Conservation (phyloP, 2,888 invertebrate genomes). For the Capitulum mitella region DNA sequence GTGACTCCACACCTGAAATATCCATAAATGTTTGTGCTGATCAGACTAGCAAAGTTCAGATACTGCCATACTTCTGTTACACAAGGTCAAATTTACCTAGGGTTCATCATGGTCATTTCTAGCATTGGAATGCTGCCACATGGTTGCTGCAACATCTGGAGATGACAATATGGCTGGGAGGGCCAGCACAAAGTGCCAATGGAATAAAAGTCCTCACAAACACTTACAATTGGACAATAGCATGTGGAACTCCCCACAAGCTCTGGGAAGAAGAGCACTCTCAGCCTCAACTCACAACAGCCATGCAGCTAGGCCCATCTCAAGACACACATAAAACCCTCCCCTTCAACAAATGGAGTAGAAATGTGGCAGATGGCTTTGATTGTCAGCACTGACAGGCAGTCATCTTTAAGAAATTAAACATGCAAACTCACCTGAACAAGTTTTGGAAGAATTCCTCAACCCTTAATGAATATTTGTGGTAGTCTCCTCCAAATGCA, state of each 20-base stretch:
- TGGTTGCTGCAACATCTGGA: too few relatives aligned
- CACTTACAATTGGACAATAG: too few relatives aligned
- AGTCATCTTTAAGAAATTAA: background rate
- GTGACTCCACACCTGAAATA: conserved; percentile 57
- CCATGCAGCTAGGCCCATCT: background rate
- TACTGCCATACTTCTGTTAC: background rate
- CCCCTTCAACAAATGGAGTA: background rate
- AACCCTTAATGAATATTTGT: conserved; percentile 59
- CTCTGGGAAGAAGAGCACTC: background rate
- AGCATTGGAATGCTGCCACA: too few relatives aligned
- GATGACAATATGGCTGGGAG: too few relatives aligned
- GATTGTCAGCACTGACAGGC: background rate
- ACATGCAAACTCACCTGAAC: conserved; percentile 27
- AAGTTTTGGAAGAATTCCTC: conserved; percentile 56
- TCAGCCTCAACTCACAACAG: background rate
- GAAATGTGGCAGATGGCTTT: background rate
- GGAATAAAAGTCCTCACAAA: too few relatives aligned
- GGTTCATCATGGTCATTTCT: too few relatives aligned
- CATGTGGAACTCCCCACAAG: too few relatives aligned
- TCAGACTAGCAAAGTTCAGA: background rate
- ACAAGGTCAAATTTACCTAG: background rate
- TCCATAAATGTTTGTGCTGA: background rate
- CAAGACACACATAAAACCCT: background rate
- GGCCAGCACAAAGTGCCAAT: too few relatives aligned
- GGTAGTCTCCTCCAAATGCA: conserved; percentile 81